Base-by-base conservation (phyloP, 2,888 invertebrate genomes). In the Cataglyphis cursor region DNA sequence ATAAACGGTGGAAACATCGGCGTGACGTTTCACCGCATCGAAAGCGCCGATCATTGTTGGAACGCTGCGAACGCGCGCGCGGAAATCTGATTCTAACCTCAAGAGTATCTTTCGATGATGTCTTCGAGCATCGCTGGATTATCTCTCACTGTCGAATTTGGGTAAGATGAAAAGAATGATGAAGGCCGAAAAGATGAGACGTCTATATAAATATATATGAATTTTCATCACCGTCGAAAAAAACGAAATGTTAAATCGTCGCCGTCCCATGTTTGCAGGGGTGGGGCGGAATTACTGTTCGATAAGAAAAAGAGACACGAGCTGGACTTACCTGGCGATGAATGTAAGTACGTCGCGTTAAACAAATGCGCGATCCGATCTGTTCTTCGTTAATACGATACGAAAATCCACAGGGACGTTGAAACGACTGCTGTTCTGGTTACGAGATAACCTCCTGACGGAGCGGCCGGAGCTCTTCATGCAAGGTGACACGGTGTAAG, bases 201-300 rank as follows among this genome's bases (percentile, higher is more conserved):
- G 75, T 84, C 1, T 9, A 21, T 48, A n/a, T 41, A 12, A 1
- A 12, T 8, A 31, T 5, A n/a, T 41, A 12, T 3, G 18, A 5
- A 21, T 1, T 12, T 24, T 21, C n/a, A 41, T 28, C 8, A 3
- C 54, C 21, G 35, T 24, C 18, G 3, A 84, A 75, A 78, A 78
- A 75, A 57, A 41, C 21, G 68, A 9, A 3, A 41, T 31, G 61
- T 54, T 57, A 80, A 78, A 75, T 85, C 38, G 70, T 15, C 21
- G 24, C 48, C n/a, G 5, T 18, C 38, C 57, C 75, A 80, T 83
- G 94, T 94, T 92, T 96, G 95, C 92, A 98, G 98, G 61, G 99
- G 99, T 18, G 99, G 99, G 1, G 98, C 98, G 0, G 99, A 99
- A 94, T 94, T 98, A n/a, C 95, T 99, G 0, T 98, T 99, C 94